phyloP scores from a whole-genome alignment of 2,113 vertebrate species.

The Crotalus helleri region DNA sequence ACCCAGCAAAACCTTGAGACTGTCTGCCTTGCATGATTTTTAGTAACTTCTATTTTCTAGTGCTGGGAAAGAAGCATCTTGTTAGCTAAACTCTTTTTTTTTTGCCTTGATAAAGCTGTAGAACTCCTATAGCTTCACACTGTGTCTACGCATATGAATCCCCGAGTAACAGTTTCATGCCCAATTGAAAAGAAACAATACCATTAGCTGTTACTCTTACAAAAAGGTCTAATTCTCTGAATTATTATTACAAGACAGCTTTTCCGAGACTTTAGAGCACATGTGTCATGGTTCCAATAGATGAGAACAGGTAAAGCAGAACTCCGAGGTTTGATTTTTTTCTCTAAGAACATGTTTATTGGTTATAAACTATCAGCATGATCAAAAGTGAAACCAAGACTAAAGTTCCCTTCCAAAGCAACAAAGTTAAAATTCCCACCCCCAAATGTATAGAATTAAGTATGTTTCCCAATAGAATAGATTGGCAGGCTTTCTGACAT shows the following conservation, averaged over 20 bases:
- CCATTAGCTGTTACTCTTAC: constrained; percentile 27
- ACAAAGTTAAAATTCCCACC: no score
- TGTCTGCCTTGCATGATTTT: neutral
- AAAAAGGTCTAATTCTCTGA: neutral
- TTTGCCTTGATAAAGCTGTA: constrained; percentile 5
- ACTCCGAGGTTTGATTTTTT: no score
- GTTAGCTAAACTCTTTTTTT: constrained; percentile 33
- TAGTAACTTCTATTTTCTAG: constrained; percentile 4
- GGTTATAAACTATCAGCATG: no score
- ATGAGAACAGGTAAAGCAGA: no score
- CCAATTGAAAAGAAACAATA: neutral
- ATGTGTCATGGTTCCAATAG: neutral
- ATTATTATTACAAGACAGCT: constrained; percentile 20
- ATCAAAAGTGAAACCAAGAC: no score
- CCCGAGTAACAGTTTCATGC: neutral
- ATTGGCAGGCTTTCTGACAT: no score
- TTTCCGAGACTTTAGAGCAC: constrained; percentile 3
- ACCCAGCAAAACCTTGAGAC: neutral
- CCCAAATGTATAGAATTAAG: no score
- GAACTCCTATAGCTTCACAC: neutral
- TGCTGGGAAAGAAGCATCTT: neutral
- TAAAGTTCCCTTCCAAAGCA: no score
- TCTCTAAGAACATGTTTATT: no score
- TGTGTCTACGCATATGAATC: neutral
- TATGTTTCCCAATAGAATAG: no score